A percentile compares a stretch with the other conserved stretches of the same genome.
Conservation (phyloP, 2,888 invertebrate genomes). For the Netelia fuscicornis region DNA sequence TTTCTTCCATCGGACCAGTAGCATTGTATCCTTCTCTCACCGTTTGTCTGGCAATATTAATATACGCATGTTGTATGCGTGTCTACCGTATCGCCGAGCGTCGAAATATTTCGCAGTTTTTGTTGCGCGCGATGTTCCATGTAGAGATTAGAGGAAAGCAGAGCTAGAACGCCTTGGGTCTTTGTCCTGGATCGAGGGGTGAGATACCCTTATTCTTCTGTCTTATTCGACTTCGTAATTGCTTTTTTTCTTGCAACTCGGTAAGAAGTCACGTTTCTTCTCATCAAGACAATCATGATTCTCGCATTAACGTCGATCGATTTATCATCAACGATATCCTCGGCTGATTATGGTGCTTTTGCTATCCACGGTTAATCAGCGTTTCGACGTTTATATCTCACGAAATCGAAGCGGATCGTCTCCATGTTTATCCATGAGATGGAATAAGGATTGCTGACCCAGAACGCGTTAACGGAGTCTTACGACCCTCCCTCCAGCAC, state of each 20-base stretch:
- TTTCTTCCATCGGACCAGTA: slow-evolving; percentile 33
- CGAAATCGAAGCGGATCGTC: slow-evolving; percentile 16
- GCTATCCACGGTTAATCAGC: slow-evolving; percentile 61
- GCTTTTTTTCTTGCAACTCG: slow-evolving; percentile 62
- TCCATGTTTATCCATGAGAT: slow-evolving; percentile 39
- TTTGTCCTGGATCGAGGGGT: slow-evolving; percentile 29
- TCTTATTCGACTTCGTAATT: slow-evolving; percentile 65
- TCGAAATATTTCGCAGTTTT: slow-evolving; percentile 47
- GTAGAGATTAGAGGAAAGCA: slow-evolving; percentile 30
- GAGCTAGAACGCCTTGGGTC: slow-evolving; percentile 6
- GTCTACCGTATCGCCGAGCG: neutral
- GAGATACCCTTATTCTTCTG: slow-evolving; percentile 46
- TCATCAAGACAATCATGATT: slow-evolving; percentile 62
- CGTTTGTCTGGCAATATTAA: slow-evolving; percentile 11
- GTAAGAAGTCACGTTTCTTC: slow-evolving; percentile 59
- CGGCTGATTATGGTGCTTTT: slow-evolving; percentile 30
- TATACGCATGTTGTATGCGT: neutral
- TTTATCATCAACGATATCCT: slow-evolving; percentile 62
- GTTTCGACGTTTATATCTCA: slow-evolving; percentile 25
- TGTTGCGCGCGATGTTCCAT: neutral
- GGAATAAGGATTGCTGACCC: slow-evolving; percentile 39
- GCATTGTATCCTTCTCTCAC: neutral
- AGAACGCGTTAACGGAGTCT: slow-evolving; percentile 43
- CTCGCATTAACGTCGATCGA: slow-evolving; percentile 67
- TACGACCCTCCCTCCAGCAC: slow-evolving; percentile 27